Evolutionary conservation across 1,140 invertebrate species (phyloP).

Genomic region (Heliconius congener): DNA sequence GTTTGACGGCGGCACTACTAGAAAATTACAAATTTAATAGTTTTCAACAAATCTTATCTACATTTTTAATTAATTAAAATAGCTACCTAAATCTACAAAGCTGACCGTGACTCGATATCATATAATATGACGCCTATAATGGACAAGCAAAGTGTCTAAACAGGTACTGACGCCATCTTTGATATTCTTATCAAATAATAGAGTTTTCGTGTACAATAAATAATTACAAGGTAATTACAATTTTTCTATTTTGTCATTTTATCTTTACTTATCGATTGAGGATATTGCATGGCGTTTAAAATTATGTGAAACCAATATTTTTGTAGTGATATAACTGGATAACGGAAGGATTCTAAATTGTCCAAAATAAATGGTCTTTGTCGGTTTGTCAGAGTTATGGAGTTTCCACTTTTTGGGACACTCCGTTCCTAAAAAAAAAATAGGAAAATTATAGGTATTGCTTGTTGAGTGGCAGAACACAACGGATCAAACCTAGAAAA

Average conservation of each 20-base stretch:
- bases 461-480: too few species aligned
- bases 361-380: too few species aligned
- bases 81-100: background rate
- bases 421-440: too few species aligned
- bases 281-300: background rate
- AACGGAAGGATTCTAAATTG: background rate
- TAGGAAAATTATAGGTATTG: too few species aligned
- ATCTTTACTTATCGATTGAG: background rate
- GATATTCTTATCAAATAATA: slow-evolving; percentile 12
- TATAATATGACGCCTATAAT: slow-evolving; percentile 1
- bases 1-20: background rate
- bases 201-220: slow-evolving; percentile 18
- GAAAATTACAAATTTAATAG: background rate
- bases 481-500: too few species aligned
- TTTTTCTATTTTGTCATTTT: background rate
- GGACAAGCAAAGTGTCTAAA: background rate
- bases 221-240: slow-evolving; percentile 17
- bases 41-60: background rate
- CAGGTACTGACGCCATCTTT: background rate
- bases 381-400: too few species aligned
- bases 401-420: too few species aligned
- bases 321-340: background rate
- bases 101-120: background rate
- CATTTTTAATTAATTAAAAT: background rate
- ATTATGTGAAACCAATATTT: background rate